Base-by-base conservation (phyloP, 2,797 vertebrate species). In the Arrhamphus sclerolepis region DNA sequence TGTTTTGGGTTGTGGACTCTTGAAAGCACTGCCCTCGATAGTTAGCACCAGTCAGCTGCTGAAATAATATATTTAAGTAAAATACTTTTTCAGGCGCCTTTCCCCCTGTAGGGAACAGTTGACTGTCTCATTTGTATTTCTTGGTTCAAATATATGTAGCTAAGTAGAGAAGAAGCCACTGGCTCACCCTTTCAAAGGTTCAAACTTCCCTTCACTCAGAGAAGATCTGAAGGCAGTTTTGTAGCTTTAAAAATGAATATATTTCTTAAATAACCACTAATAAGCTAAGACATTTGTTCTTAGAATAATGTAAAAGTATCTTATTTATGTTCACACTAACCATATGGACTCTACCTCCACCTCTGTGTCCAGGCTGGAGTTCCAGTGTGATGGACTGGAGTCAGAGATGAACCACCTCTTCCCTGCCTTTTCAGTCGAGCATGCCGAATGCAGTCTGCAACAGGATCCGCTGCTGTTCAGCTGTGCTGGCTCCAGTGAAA, bases 401-500 rank as follows among this genome's bases (percentile, higher is more conserved):
- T 90, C 75, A 0, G 95, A 96, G 89, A 94, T 93, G 92, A 97
- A 94, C 89, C 97, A 98, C 42, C 89, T 98, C 67, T 95, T 95
- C 82, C 97, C 97, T 0, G 97, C 96, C 2, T 93, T 97, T 59
- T 93, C 94, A 0, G 89, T 89, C 60, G 89, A 91, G 0, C 92
- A 93, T 29, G 91, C 66, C 1, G 95, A 97, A 82, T 98, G 97
- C 77, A 91, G 91, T 84, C 92, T 98, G 56, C 97, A 98, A 92
- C 95, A 94, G 78, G 96, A 98, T 56, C 92, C 93, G 0, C 87
- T 98, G 75, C 92, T 98, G 46, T 98, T 96, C 91, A 98, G 97
- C 91, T 98, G 97, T 0, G 94, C 97, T 0, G 96, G 97, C 48
- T 84, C 92, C 83, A 92, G 90, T 60, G 21, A 83, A 85, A 95